Percentiles rank a stretch among this genome's conserved stretches.
Conservation (phyloP, 2,113 vertebrate species). For the Pelecanoides urinatrix region DNA sequence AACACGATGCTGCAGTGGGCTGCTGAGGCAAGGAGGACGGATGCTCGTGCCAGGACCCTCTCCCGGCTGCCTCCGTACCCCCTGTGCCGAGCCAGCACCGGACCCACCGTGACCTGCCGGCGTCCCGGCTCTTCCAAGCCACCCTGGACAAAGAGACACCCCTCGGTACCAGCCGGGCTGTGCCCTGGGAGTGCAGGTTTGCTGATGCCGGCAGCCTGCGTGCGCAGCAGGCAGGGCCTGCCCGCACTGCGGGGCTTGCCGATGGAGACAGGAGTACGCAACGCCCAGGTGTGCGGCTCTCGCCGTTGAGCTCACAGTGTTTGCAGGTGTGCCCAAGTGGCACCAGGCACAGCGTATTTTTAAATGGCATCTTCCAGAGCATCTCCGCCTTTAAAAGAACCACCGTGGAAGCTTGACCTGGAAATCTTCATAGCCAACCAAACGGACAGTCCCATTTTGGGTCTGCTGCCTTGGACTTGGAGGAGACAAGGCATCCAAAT, state of each 20-base stretch:
- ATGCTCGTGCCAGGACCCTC: not conserved
- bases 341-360: not conserved
- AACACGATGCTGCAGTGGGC: accelerated
- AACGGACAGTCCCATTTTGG: accelerated
- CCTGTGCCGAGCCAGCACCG: accelerated
- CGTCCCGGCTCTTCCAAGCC: not conserved
- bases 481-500: not conserved
- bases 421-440: accelerated
- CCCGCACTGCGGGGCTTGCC: accelerated
- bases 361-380: not conserved
- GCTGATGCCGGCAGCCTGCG: not conserved
- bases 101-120: accelerated
- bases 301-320: not conserved
- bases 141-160: not conserved
- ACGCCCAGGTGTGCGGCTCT: accelerated
- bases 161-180: accelerated
- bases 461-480: not conserved
- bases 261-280: accelerated
- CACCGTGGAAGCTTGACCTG: not conserved
- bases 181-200: not conserved
- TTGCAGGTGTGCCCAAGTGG: not conserved
- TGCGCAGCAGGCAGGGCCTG: not conserved
- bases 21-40: accelerated
- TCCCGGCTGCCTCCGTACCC: not conserved
- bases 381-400: not conserved